phyloP scores from a whole-genome alignment of 2,888 invertebrate genomes.

The Steromphala cineraria region DNA sequence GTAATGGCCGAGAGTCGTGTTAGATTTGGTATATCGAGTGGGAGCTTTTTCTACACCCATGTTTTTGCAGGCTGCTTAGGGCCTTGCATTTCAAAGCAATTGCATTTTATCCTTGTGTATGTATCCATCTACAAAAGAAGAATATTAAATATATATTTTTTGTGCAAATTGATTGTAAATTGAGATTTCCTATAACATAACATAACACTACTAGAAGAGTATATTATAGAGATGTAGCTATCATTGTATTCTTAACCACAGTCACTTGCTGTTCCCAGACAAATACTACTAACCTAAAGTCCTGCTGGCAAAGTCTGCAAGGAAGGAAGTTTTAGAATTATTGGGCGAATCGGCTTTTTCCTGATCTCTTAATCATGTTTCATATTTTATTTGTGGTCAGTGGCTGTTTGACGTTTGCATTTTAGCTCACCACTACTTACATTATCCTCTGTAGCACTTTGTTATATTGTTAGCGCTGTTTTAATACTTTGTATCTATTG shows the following conservation, averaged over 20 bases:
- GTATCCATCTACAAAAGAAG: neutral
- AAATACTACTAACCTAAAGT: neutral
- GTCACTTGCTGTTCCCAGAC: neutral
- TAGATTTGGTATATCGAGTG: neutral
- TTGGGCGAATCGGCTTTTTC: constrained; percentile 10
- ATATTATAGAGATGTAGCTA: neutral
- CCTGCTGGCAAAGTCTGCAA: neutral
- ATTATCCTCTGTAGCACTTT: neutral
- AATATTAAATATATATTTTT: constrained; percentile 12
- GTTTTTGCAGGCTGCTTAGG: neutral
- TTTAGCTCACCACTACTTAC: neutral
- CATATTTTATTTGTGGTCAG: neutral
- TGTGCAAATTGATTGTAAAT: constrained; percentile 9
- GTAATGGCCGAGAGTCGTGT: too few species aligned
- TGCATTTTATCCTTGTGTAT: neutral
- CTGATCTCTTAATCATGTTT: constrained; percentile 13
- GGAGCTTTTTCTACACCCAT: neutral
- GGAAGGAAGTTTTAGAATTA: neutral
- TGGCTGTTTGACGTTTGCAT: neutral
- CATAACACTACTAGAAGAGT: neutral
- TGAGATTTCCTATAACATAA: neutral
- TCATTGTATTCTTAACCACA: neutral
- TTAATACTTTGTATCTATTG: neutral
- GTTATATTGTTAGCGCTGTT: neutral
- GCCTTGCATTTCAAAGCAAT: neutral